These are phyloP conservation scores for Esox masquinongy DNA, from an alignment of 2,797 vertebrate genomes.

Conservation along the genomic window DNA sequence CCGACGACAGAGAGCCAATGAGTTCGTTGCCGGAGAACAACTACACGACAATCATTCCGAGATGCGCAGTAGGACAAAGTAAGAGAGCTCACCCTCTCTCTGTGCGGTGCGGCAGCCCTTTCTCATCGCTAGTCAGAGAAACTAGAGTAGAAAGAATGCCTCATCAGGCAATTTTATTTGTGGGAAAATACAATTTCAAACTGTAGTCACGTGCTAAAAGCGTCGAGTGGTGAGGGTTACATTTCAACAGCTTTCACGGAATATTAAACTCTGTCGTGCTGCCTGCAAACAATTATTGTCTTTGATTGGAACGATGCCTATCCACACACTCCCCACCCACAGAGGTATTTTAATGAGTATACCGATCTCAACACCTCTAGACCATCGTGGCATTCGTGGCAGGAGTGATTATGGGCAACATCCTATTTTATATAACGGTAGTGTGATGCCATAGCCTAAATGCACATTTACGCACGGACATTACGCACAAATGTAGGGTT, in stretches of 20 bases:
- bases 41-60: conserved; percentile 2
- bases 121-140: neutral
- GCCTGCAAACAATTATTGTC: conserved; percentile 22
- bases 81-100: conserved; percentile 8
- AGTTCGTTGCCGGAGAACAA: conserved; percentile 7
- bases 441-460: neutral
- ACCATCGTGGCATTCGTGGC: neutral
- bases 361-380: neutral
- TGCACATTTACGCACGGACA: neutral
- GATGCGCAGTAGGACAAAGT: conserved; percentile 9
- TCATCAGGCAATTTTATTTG: neutral
- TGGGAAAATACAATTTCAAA: neutral
- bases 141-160: neutral
- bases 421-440: neutral
- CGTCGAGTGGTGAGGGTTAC: neutral
- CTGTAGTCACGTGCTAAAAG: neutral
- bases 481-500: neutral
- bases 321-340: conserved; percentile 11
- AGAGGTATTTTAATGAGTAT: neutral
- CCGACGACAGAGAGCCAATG: conserved; percentile 14
- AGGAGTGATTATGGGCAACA: neutral
- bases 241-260: neutral
- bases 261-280: conserved; percentile 11
- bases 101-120: neutral
- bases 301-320: conserved; percentile 14